Evolutionary conservation across 2,113 vertebrate species (phyloP).

Genomic region (Otus sunia): DNA sequence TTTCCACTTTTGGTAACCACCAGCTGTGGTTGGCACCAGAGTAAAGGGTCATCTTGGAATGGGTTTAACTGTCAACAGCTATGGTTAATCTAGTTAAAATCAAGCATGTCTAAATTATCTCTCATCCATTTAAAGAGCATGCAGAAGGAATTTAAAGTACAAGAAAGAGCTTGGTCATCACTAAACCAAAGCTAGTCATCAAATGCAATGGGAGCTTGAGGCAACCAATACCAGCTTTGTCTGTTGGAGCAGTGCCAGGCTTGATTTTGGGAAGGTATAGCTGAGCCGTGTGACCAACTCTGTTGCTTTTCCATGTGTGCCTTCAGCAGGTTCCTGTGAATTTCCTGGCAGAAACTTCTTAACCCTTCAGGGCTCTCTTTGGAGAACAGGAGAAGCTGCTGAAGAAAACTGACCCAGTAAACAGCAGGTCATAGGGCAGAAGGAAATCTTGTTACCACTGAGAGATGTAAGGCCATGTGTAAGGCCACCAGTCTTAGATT

Average conservation of each 20-base stretch:
- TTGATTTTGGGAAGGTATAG: neutral
- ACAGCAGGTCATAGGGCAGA: neutral
- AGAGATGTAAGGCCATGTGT: neutral
- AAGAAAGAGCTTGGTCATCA: neutral
- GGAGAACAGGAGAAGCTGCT: neutral
- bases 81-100: neutral
- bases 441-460: neutral
- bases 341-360: neutral
- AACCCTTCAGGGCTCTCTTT: neutral
- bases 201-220: neutral
- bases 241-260: neutral
- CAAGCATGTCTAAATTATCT: neutral
- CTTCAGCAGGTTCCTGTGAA: neutral
- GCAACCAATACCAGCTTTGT: neutral
- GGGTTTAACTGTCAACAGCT: neutral
- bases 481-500: neutral
- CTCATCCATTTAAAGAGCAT: neutral
- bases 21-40: neutral
- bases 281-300: neutral
- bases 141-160: neutral
- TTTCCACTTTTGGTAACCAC: neutral
- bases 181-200: neutral
- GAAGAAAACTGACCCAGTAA: neutral
- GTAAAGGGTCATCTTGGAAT: neutral
- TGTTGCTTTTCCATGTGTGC: neutral